Base-by-base conservation (phyloP, 2,113 vertebrate genomes). In the Sakesphorus luctuosus region DNA sequence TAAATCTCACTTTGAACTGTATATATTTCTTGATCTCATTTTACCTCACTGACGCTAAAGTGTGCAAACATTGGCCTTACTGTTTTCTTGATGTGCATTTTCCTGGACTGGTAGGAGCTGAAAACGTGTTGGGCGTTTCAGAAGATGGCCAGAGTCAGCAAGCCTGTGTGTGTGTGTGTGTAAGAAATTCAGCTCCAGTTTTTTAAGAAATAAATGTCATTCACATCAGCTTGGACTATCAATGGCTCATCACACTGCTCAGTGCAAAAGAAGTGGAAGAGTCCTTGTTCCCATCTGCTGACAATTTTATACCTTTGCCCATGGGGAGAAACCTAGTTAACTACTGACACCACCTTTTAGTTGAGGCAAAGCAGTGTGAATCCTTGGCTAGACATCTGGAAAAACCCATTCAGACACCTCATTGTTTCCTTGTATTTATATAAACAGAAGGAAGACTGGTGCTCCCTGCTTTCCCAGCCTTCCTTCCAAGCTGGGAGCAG, bases 21-120 rank as follows among this genome's bases (percentile, higher is more conserved):
- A 11, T 17, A 7, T 38, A 18, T 44, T 78, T 85, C 46, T 24
- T 40, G 20, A 29, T 52, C 66, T 25, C 82, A 15, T 8, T 26
- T 90, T 75, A 87, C 38, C 10, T 71, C 38, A 62, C 20, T 49
- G 28, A 62, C 6, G 33, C 7, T 14, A 6, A 35, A 73, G 15
- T 29, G 10, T 43, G 14, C 13, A 80, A 65, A n/a, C 19, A 20
- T 10, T 78, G 1, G 8, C 38, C n/a, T 67, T 75, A 17, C 7
- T 59, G 5, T 68, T 92, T 83, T 87, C 87, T 74, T 94, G 74
- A 69, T 61, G 73, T 88, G 83, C 16, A 66, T 81, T 82, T 94
- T 71, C 44, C 63, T 74, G 84, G 72, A 90, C 74, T 81, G 66
- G 5, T 5, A 89, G 76, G 81, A 89, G 55, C 58, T 72, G 65